Percentiles rank a stretch among this genome's conserved stretches.
Conservation (phyloP, 2,797 vertebrate species). For the Acanthis flammea region DNA sequence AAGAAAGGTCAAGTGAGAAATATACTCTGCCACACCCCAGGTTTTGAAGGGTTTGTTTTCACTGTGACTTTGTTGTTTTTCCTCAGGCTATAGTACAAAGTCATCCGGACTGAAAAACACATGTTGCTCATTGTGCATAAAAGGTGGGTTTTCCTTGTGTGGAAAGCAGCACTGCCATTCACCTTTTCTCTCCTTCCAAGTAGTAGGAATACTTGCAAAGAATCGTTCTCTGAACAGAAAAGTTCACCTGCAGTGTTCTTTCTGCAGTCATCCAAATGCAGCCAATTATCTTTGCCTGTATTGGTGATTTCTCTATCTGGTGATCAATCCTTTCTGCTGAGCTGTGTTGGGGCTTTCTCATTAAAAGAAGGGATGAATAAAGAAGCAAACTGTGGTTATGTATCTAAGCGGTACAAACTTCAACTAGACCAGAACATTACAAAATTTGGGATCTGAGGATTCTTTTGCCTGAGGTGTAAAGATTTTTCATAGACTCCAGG, state of each 20-base stretch:
- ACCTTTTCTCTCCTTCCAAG: neutral
- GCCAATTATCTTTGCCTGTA: neutral
- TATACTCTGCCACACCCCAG: neutral
- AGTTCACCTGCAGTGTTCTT: neutral
- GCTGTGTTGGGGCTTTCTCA: neutral
- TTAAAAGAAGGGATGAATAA: neutral
- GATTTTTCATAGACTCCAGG: neutral
- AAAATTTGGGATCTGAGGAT: neutral
- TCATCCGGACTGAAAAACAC: neutral
- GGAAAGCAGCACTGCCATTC: neutral
- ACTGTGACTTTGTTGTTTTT: neutral
- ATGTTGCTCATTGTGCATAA: neutral
- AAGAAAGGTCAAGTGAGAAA: slow-evolving; percentile 29
- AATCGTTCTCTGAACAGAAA: neutral
- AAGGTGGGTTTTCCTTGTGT: neutral
- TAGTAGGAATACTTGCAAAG: neutral
- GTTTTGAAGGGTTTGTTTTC: neutral
- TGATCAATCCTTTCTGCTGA: neutral
- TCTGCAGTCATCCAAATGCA: neutral
- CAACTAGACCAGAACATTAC: neutral
- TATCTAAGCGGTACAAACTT: neutral
- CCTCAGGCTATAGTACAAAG: neutral
- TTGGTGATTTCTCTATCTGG: neutral
- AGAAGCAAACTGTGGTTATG: neutral
- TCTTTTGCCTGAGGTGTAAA: neutral